Percentiles rank a stretch among this genome's conserved stretches.
Conservation (phyloP, 2,888 invertebrate genomes). For the Drosophila diplacantha region DNA sequence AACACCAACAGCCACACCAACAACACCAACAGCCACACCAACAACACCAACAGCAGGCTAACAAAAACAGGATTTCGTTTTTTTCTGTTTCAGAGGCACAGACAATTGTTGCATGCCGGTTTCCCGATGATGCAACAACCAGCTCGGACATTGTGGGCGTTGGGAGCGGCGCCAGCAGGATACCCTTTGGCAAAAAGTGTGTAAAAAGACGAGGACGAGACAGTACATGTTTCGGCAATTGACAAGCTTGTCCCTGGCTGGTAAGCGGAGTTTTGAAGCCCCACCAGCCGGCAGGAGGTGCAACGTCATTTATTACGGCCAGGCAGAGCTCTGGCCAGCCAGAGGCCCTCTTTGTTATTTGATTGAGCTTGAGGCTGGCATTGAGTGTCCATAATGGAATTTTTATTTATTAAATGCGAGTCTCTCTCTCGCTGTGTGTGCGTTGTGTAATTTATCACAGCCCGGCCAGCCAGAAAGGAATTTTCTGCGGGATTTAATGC, state of each 20-base stretch:
- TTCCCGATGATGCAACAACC: constrained; percentile 32
- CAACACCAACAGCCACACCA: not conserved
- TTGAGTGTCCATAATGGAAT: constrained; percentile 46
- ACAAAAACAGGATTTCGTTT: constrained; percentile 39
- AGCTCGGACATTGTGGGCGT: constrained; percentile 40
- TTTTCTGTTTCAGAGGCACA: constrained; percentile 33
- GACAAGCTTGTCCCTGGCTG: constrained; percentile 37
- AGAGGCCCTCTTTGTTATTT: constrained; percentile 43
- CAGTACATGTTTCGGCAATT: constrained; percentile 34
- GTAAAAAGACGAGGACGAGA: constrained; percentile 7
- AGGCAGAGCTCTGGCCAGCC: not conserved
- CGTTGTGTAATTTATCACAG: constrained; percentile 43
- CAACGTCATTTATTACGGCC: constrained; percentile 38
- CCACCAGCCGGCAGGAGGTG: constrained; percentile 27
- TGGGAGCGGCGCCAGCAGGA: constrained; percentile 25
- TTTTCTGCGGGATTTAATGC: constrained; percentile 47
- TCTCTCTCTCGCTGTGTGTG: constrained; percentile 5
- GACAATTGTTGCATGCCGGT: constrained; percentile 46
- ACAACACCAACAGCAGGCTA: constrained; percentile 25
- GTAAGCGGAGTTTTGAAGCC: constrained; percentile 26
- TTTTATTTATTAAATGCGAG: constrained; percentile 49
- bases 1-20: not conserved
- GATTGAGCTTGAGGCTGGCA: constrained; percentile 45
- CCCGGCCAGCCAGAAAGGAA: constrained; percentile 38
- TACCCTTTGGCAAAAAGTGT: constrained; percentile 9